These are phyloP conservation scores for Autographa gamma DNA, from an alignment of 2,888 invertebrate species.

Conservation along the genomic window DNA sequence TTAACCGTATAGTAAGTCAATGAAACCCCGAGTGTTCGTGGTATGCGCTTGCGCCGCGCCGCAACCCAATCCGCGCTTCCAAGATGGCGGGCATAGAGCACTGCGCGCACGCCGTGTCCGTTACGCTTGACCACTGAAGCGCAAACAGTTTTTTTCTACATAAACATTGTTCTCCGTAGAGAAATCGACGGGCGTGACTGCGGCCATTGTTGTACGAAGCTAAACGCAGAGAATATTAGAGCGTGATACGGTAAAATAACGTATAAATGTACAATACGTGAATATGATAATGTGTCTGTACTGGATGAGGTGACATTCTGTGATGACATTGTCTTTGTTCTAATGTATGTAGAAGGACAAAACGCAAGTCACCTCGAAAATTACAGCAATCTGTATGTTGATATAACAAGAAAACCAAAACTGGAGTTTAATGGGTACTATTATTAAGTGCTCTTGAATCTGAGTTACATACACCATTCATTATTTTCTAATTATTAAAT, in stretches of 20 bases:
- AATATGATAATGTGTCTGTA: slow-evolving; percentile 20
- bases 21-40: slow-evolving; percentile 63
- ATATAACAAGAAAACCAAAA: background rate
- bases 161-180: slow-evolving; percentile 87
- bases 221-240: slow-evolving; percentile 85
- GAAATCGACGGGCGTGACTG: slow-evolving; percentile 88
- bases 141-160: slow-evolving; percentile 84
- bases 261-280: slow-evolving; percentile 63
- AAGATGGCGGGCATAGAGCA: slow-evolving; percentile 85
- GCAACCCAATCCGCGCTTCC: slow-evolving; percentile 85
- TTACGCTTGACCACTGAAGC: slow-evolving; percentile 80
- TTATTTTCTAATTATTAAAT: too few species aligned
- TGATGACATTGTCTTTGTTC: slow-evolving; percentile 18
- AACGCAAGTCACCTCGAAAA: slow-evolving; percentile 1
- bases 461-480: background rate
- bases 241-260: slow-evolving; percentile 84
- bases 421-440: background rate
- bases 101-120: slow-evolving; percentile 86
- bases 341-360: background rate
- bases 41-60: slow-evolving; percentile 74
- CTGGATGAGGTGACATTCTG: slow-evolving; percentile 43
- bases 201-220: slow-evolving; percentile 83
- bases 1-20: slow-evolving; percentile 54
- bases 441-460: background rate
- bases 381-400: background rate